phyloP scores from a whole-genome alignment of 1,140 invertebrate species.

The Drosophila subobscura region DNA sequence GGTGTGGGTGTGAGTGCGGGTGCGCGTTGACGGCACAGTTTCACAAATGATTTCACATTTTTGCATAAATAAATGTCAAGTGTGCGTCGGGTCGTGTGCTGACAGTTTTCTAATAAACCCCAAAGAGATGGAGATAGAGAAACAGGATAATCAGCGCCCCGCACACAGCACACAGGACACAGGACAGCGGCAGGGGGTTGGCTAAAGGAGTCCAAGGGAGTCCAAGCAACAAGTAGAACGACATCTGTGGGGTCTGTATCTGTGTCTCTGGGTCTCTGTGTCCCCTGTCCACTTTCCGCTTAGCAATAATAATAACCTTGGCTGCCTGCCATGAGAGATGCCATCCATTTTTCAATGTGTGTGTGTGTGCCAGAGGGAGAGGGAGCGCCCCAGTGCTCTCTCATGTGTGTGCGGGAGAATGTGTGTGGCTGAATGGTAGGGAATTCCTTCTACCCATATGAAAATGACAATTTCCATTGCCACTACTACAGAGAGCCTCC shows the following conservation, averaged over 20 bases:
- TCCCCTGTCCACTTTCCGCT: slow-evolving; percentile 64
- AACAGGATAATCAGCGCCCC: slow-evolving; percentile 73
- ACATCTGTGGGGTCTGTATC: slow-evolving; percentile 14
- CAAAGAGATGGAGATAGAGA: slow-evolving; percentile 45
- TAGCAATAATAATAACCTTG: slow-evolving; percentile 80
- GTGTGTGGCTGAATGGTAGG: slow-evolving; percentile 14
- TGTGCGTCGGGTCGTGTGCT: slow-evolving; percentile 67
- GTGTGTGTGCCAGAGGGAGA: background rate
- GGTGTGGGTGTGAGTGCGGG: slow-evolving; percentile 2
- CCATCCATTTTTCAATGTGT: slow-evolving; percentile 66
- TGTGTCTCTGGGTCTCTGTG: slow-evolving; percentile 1
- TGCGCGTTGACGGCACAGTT: slow-evolving; percentile 66
- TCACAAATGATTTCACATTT: slow-evolving; percentile 83
- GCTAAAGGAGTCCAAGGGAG: slow-evolving; percentile 24
- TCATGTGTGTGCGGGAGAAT: slow-evolving; percentile 13
- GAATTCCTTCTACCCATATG: slow-evolving; percentile 45
- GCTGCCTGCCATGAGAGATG: slow-evolving; percentile 51
- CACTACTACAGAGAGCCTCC: slow-evolving; percentile 54
- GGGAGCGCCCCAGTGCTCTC: no score
- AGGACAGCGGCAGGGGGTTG: background rate
- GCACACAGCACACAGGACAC: slow-evolving; percentile 4
- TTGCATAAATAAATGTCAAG: slow-evolving; percentile 82
- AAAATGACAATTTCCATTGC: slow-evolving; percentile 77
- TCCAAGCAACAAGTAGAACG: slow-evolving; percentile 64
- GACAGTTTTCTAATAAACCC: slow-evolving; percentile 80